A percentile compares a stretch with the other conserved stretches of the same genome.
Conservation (phyloP, 2,113 vertebrate genomes). For the Columba livia region DNA sequence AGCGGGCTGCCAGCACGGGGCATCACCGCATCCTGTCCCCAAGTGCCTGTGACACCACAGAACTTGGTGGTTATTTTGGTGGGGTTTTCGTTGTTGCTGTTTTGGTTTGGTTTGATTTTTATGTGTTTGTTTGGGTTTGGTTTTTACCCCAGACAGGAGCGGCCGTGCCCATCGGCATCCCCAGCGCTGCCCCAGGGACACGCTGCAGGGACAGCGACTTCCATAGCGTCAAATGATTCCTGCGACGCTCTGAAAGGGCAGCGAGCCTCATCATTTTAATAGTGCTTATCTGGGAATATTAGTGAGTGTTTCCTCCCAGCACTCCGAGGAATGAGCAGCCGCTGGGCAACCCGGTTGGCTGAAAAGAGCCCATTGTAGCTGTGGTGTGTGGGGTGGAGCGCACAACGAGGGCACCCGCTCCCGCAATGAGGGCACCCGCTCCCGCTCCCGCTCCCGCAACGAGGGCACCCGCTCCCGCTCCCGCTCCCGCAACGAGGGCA, state of each 20-base stretch:
- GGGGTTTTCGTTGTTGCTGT: too few species aligned
- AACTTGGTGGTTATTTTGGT: not conserved
- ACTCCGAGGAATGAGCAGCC: not conserved
- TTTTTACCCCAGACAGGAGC: too few species aligned
- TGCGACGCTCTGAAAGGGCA: not conserved
- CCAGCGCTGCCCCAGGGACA: slow-evolving; percentile 2
- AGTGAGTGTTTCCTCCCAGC: not conserved
- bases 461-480: too few species aligned
- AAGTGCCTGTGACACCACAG: not conserved
- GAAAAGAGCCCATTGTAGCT: not conserved
- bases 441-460: too few species aligned
- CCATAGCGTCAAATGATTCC: not conserved
- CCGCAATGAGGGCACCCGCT: too few species aligned
- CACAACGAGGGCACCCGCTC: not conserved
- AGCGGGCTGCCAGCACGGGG: not conserved
- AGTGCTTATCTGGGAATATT: not conserved
- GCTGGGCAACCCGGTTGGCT: too few species aligned
- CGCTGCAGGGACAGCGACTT: not conserved
- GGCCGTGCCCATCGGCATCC: not conserved
- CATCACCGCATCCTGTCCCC: not conserved
- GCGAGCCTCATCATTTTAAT: not conserved
- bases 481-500: too few species aligned
- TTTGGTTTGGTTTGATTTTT: too few species aligned
- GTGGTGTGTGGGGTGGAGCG: not conserved
- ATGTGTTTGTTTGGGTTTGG: too few species aligned